Percentiles rank a stretch among this genome's conserved stretches.
These are phyloP conservation scores for Perizoma affinitatum DNA, from an alignment of 2,888 invertebrate genomes.

Conservation along the genomic window DNA sequence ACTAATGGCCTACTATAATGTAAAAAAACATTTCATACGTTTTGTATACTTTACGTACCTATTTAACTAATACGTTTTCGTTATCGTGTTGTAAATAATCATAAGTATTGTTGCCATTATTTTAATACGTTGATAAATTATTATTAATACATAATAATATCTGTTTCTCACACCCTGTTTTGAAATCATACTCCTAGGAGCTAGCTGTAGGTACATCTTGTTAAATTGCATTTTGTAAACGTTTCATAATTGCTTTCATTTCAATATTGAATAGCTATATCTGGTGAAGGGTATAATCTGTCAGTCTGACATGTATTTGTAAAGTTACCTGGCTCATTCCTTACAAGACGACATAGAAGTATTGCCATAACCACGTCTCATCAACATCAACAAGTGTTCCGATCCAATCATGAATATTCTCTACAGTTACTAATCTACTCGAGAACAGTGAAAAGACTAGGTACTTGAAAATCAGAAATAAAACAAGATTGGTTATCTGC, in stretches of 20 bases:
- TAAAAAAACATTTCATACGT: no score
- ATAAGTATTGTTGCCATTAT: slow-evolving; percentile 6
- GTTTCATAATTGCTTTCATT: slow-evolving; percentile 15
- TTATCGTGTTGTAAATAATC: slow-evolving; percentile 25
- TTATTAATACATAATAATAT: slow-evolving; percentile 1
- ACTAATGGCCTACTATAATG: no score
- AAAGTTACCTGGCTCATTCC: slow-evolving; percentile 16
- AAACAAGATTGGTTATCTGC: no score
- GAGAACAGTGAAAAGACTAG: no score
- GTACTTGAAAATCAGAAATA: no score
- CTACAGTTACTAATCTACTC: no score
- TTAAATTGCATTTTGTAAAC: slow-evolving; percentile 6
- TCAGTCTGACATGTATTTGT: slow-evolving; percentile 10
- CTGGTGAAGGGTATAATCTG: slow-evolving; percentile 10
- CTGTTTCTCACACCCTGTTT: slow-evolving; percentile 7
- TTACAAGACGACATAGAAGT: slow-evolving; percentile 18
- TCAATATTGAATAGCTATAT: slow-evolving; percentile 3
- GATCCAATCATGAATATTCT: no score
- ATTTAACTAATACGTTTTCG: slow-evolving; percentile 8
- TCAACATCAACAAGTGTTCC: background rate
- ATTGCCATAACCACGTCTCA: no score
- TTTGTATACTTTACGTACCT: background rate
- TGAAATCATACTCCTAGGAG: background rate
- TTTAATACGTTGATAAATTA: slow-evolving; percentile 11
- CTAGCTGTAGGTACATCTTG: no score